Evolutionary conservation across 2,888 invertebrate genomes (phyloP), one percentile per base, ranked within the genome.

Genomic region (Aphelenchoides bicaudatus): DNA sequence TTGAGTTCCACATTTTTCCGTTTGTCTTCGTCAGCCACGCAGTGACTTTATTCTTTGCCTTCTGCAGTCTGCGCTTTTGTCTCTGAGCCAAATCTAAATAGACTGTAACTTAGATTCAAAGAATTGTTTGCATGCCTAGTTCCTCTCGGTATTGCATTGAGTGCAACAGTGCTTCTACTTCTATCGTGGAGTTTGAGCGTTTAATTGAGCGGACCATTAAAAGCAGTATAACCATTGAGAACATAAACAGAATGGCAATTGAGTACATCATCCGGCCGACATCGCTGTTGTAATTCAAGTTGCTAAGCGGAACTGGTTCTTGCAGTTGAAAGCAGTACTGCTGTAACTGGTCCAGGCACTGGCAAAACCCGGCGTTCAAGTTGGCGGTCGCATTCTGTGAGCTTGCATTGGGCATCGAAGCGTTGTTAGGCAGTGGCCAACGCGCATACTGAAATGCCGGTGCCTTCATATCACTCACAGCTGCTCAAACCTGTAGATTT

Each of bases 101-200:
- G 34, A n/a, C 10, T 34, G 34, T n/a, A 34, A n/a, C n/a, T 10
- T 10, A 34, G 34, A 34, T 10, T n/a, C 10, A 34, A n/a, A 34
- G n/a, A n/a, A 34, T 10, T 34, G 34, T 10, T 21, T 29, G 52
- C 13, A 72, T 59, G 54, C 77, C 76, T 16, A 76, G 62, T 47
- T 76, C 76, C 62, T 76, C 76, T 16, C 76, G 67, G 58, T 72
- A 75, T 30, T 74, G 54, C 76, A 76, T 76, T 5, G 74, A 68
- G 55, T 76, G 75, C 19, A 76, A 59, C 8, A 76, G 63, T 4
- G 75, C 65, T 52, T 76, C 76, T 63, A 76, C 68, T 53, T 65
- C 67, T 13, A 68, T 39, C 21, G 66, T 60, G 4, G 74, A 68
- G 47, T 65, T 62, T 5, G 69, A 68, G 23, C 75, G 56, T 39